These are phyloP conservation scores for Hypsibius dujardini DNA, from an alignment of 1,140 invertebrate species.

Conservation along the genomic window DNA sequence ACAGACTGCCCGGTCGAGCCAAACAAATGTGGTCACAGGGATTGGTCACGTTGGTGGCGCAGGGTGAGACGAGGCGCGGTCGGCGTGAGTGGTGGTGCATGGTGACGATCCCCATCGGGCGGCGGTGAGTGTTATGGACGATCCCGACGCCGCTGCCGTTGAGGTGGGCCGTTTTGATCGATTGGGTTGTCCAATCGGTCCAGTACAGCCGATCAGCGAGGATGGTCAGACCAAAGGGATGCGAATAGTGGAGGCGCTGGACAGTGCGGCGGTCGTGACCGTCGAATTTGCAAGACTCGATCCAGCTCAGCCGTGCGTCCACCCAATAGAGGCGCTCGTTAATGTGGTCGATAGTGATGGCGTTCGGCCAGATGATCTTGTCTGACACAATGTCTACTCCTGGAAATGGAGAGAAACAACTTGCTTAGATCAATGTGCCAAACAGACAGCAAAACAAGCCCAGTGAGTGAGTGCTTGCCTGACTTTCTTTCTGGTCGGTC, in stretches of 20 bases:
- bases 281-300: not conserved
- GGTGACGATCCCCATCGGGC: not conserved
- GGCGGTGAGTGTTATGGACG: not conserved
- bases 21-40: too few species aligned
- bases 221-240: not conserved
- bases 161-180: conserved; percentile 36
- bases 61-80: too few species aligned
- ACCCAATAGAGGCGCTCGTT: not conserved
- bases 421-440: too few species aligned
- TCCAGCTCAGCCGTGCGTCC: not conserved
- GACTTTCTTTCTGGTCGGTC: too few species aligned
- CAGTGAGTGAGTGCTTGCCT: too few species aligned
- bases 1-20: too few species aligned
- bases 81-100: not conserved
- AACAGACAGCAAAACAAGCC: too few species aligned
- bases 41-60: too few species aligned
- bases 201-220: not conserved
- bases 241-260: not conserved
- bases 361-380: not conserved
- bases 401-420: not conserved
- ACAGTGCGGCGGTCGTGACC: not conserved
- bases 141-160: not conserved
- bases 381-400: not conserved
- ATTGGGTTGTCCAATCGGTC: conserved; percentile 34
- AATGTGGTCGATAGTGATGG: not conserved